These are phyloP conservation scores for Rhynchophorus ferrugineus DNA, from an alignment of 1,140 invertebrate species.

Conservation along the genomic window DNA sequence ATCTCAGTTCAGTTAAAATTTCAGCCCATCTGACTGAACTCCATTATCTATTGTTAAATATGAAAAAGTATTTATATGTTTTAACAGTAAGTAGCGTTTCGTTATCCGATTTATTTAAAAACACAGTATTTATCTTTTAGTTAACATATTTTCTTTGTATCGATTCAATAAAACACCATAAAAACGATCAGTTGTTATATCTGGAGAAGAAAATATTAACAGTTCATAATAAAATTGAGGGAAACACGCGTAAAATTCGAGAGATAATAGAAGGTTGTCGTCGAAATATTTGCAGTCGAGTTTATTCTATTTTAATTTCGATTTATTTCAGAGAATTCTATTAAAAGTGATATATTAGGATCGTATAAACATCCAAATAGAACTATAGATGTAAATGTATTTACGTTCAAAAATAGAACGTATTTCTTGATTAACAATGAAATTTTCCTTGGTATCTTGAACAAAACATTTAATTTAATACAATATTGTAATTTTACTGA, in stretches of 20 bases:
- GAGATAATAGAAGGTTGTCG: background rate
- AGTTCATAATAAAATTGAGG: background rate
- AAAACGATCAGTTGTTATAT: background rate
- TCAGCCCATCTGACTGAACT: background rate
- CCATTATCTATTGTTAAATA: background rate
- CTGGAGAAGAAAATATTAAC: background rate
- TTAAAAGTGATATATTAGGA: slow-evolving; percentile 1
- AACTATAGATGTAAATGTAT: background rate
- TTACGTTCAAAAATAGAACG: slow-evolving; percentile 9
- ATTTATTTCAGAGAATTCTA: background rate
- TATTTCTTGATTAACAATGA: slow-evolving; percentile 10
- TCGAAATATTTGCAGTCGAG: background rate
- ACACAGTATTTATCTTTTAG: background rate
- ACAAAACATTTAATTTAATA: slow-evolving; percentile 2
- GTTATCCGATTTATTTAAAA: background rate
- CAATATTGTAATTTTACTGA: slow-evolving; percentile 4
- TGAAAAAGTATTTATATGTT: slow-evolving; percentile 2
- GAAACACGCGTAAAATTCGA: background rate
- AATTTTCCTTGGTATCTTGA: slow-evolving; percentile 2
- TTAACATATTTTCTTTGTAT: background rate
- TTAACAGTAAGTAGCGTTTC: slow-evolving; percentile 1
- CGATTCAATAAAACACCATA: no score
- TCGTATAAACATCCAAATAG: background rate
- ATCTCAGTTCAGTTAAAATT: background rate
- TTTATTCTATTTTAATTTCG: background rate